Evolutionary conservation across 2,113 vertebrate species (phyloP).

Genomic region (Protomyctophum bolini): DNA sequence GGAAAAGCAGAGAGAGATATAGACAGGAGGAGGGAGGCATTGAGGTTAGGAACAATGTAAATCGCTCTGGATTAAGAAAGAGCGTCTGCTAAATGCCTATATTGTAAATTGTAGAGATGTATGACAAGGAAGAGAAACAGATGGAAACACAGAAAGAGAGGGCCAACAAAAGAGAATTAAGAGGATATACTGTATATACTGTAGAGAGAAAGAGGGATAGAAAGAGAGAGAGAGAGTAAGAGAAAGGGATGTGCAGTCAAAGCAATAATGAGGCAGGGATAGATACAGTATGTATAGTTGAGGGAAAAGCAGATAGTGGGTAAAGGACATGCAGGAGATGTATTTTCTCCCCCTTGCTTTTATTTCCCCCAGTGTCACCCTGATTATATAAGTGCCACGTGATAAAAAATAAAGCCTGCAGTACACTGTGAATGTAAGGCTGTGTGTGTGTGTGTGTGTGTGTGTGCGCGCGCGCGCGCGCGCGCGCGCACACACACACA

Average conservation of each 20-base stretch:
- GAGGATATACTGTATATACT: neutral
- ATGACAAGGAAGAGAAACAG: conserved; percentile 11
- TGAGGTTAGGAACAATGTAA: neutral
- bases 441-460: conserved; percentile 27
- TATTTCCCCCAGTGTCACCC: conserved; percentile 78
- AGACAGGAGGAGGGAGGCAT: neutral
- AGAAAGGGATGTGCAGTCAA: neutral
- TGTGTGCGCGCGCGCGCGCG: too few relatives aligned
- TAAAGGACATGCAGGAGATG: conserved; percentile 59
- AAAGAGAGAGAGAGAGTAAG: conserved; percentile 7
- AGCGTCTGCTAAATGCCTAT: too few relatives aligned
- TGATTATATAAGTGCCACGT: conserved; percentile 82
- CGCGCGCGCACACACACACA: conserved; percentile 37
- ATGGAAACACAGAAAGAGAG: conserved; percentile 11
- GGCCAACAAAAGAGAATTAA: neutral
- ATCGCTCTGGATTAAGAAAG: too few relatives aligned
- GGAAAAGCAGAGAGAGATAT: neutral
- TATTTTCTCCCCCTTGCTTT: conserved; percentile 52
- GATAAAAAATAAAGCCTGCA: conserved; percentile 81
- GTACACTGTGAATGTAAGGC: conserved; percentile 60
- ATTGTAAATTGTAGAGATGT: neutral
- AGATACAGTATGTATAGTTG: neutral
- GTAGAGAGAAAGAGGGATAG: conserved; percentile 4
- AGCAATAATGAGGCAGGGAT: neutral
- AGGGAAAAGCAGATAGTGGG: conserved; percentile 28